Conservation (phyloP, 2,888 invertebrate genomes). For the Polylopha cassiicola region DNA sequence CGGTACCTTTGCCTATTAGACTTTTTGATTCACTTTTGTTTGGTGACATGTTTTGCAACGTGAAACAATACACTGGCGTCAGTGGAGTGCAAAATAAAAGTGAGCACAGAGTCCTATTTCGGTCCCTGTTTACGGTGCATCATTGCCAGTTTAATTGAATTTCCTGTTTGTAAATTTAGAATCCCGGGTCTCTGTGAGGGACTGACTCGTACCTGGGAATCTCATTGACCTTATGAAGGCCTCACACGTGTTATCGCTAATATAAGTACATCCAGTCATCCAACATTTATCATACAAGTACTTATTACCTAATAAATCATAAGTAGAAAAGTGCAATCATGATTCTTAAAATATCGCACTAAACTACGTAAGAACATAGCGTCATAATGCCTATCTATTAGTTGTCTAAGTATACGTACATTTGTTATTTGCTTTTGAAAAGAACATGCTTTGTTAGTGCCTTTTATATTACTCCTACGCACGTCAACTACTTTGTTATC, state of each 20-base stretch:
- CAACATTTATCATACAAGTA: too few relatives aligned
- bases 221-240: slow-evolving; percentile 27
- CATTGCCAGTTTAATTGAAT: slow-evolving; percentile 69
- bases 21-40: slow-evolving; percentile 51
- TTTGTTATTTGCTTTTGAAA: slow-evolving; percentile 34
- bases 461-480: slow-evolving; percentile 24
- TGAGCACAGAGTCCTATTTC: slow-evolving; percentile 64
- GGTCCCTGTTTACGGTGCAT: slow-evolving; percentile 67
- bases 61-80: slow-evolving; percentile 29
- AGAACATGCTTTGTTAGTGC: slow-evolving; percentile 31
- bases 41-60: slow-evolving; percentile 42
- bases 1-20: slow-evolving; percentile 47
- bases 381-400: slow-evolving; percentile 4
- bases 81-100: slow-evolving; percentile 55
- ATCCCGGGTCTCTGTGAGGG: slow-evolving; percentile 34
- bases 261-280: too few relatives aligned
- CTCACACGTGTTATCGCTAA: too few relatives aligned
- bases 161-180: slow-evolving; percentile 72
- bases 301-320: too few relatives aligned
- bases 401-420: slow-evolving; percentile 18
- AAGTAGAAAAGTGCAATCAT: too few relatives aligned
- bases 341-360: slow-evolving; percentile 14
- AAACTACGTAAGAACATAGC: slow-evolving; percentile 14
- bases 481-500: slow-evolving; percentile 9
- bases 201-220: slow-evolving; percentile 26